Percentiles rank a stretch among this genome's conserved stretches.
These are phyloP conservation scores for Semicossyphus pulcher DNA, from an alignment of 2,113 vertebrate genomes.

Conservation along the genomic window DNA sequence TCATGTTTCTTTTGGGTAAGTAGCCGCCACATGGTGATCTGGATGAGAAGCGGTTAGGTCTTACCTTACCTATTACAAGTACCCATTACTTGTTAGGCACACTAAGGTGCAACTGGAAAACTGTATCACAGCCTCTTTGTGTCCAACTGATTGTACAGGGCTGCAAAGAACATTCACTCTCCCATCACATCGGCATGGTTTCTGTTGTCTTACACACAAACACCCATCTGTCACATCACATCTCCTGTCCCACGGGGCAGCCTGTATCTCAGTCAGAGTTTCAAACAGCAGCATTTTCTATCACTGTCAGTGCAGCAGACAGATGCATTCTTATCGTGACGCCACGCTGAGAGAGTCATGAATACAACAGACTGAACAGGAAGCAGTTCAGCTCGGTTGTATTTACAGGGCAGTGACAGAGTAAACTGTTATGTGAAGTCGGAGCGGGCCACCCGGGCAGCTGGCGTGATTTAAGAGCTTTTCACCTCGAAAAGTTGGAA, in stretches of 20 bases:
- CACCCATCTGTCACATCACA: conserved; percentile 20
- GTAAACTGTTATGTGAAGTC: neutral
- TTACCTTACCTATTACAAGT: too few species aligned
- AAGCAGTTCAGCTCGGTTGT: neutral
- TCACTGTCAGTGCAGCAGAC: neutral
- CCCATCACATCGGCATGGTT: conserved; percentile 2
- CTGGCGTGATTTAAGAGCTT: neutral
- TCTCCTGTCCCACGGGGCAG: neutral
- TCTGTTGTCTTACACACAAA: conserved; percentile 9
- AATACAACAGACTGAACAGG: neutral
- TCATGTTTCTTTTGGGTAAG: too few species aligned
- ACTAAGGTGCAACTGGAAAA: too few species aligned
- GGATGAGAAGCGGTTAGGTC: too few species aligned
- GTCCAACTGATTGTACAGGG: too few species aligned
- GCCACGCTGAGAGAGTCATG: conserved; percentile 2
- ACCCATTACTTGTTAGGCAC: too few species aligned
- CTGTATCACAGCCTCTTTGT: too few species aligned
- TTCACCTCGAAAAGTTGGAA: neutral
- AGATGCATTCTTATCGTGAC: neutral
- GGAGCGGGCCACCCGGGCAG: neutral
- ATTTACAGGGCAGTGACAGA: neutral
- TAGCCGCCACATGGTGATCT: too few species aligned
- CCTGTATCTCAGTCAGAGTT: neutral
- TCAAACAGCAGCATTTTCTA: conserved; percentile 6
- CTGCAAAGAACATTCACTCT: too few species aligned